These are phyloP conservation scores for Thereuonema tuberculata DNA, from an alignment of 1,140 invertebrate species.

Conservation along the genomic window DNA sequence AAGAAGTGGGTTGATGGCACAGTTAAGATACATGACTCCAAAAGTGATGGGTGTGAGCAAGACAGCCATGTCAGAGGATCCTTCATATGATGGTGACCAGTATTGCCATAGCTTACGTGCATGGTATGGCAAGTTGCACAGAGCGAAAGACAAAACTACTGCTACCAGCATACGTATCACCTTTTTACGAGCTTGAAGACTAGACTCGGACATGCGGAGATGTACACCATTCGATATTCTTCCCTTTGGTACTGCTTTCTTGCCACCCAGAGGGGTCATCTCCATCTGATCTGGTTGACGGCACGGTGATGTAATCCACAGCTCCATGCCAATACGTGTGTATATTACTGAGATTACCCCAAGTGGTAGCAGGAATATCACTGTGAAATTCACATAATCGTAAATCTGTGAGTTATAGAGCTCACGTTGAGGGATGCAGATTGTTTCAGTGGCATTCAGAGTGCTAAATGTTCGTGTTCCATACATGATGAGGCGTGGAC, in stretches of 20 bases:
- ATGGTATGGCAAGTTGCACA: slow-evolving; percentile 73
- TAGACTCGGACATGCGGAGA: slow-evolving; percentile 19
- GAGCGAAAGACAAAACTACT: slow-evolving; percentile 62
- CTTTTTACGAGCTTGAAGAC: slow-evolving; percentile 27
- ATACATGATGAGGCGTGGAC: slow-evolving; percentile 48
- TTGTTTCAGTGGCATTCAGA: slow-evolving; percentile 45
- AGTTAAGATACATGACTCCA: slow-evolving; percentile 69
- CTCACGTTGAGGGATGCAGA: slow-evolving; percentile 53
- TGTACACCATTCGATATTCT: neutral
- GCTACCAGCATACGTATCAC: slow-evolving; percentile 59
- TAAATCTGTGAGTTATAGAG: slow-evolving; percentile 58
- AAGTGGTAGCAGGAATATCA: slow-evolving; percentile 57
- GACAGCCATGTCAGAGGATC: slow-evolving; percentile 49
- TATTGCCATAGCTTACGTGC: slow-evolving; percentile 65
- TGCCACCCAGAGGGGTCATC: too few species aligned
- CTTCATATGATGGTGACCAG: slow-evolving; percentile 47
- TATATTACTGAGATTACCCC: slow-evolving; percentile 56
- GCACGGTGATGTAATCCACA: too few species aligned
- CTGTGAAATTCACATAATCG: slow-evolving; percentile 57
- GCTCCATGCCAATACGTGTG: slow-evolving; percentile 51
- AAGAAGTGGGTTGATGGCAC: slow-evolving; percentile 65
- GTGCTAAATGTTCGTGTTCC: slow-evolving; percentile 50
- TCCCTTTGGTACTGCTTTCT: too few species aligned
- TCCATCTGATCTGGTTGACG: too few species aligned
- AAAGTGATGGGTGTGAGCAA: slow-evolving; percentile 67